Percentiles rank a stretch among this genome's conserved stretches.
These are phyloP conservation scores for Vanessa cardui DNA, from an alignment of 2,888 invertebrate species.

Conservation along the genomic window DNA sequence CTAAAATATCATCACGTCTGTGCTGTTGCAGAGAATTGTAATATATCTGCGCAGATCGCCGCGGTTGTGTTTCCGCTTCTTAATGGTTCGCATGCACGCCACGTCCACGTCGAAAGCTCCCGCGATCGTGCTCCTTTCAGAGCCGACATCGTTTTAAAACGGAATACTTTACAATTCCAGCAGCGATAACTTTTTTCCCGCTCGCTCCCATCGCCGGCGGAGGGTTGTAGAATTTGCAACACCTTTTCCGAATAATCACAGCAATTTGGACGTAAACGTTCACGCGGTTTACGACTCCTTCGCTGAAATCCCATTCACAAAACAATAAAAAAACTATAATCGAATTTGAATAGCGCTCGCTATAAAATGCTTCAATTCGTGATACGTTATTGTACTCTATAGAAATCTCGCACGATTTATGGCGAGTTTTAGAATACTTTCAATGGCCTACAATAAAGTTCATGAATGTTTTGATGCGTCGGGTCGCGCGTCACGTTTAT, in stretches of 20 bases:
- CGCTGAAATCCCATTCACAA: conserved; percentile 6
- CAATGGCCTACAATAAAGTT: conserved; percentile 65
- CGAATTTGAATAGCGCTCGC: conserved; percentile 59
- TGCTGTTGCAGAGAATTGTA: conserved; percentile 62
- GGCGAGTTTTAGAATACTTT: conserved; percentile 63
- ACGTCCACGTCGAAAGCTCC: conserved; percentile 44
- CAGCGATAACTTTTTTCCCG: conserved; percentile 53
- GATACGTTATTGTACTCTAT: conserved; percentile 42
- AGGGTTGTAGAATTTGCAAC: conserved; percentile 15
- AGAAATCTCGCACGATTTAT: conserved; percentile 52
- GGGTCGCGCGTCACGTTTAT: conserved; percentile 49
- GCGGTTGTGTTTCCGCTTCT: conserved; percentile 58
- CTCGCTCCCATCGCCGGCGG: conserved; percentile 41
- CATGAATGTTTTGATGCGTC: conserved; percentile 56
- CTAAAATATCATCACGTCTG: conserved; percentile 28
- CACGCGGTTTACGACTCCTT: background rate
- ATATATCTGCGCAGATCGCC: conserved; percentile 56
- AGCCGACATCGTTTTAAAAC: conserved; percentile 39
- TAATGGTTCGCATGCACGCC: conserved; percentile 51
- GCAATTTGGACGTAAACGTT: conserved; percentile 16
- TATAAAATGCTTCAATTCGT: conserved; percentile 56
- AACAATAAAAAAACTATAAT: conserved; percentile 60
- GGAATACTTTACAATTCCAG: conserved; percentile 52
- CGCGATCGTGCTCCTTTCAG: conserved; percentile 34
- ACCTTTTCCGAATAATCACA: conserved; percentile 18